Percentiles rank a stretch among this genome's conserved stretches.
Conservation (phyloP, 2,888 invertebrate genomes). For the Argynnis bischoffii region DNA sequence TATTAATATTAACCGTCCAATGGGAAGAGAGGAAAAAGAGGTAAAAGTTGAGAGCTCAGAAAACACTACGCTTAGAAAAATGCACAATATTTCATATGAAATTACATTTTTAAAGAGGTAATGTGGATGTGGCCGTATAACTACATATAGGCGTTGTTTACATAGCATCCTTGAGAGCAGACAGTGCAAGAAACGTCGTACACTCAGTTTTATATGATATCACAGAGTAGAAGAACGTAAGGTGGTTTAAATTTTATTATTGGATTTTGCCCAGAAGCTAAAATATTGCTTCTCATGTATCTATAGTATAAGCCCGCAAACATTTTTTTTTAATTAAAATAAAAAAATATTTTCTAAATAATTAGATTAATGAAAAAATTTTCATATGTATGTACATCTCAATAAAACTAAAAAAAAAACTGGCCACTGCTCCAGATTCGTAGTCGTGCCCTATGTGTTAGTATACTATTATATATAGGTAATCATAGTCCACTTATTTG, state of each 20-base stretch:
- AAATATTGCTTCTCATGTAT: too few relatives aligned
- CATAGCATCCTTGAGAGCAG: conserved; percentile 30
- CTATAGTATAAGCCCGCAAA: too few relatives aligned
- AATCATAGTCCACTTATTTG: too few relatives aligned
- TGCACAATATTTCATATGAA: conserved; percentile 24
- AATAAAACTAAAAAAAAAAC: too few relatives aligned
- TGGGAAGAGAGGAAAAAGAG: conserved; percentile 3
- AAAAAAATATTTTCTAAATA: too few relatives aligned
- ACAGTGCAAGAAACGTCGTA: conserved; percentile 42
- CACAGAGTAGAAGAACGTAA: conserved; percentile 29
- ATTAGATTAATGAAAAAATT: too few relatives aligned
- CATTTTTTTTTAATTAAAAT: too few relatives aligned
- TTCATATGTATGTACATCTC: too few relatives aligned
- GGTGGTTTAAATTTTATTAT: conserved; percentile 3
- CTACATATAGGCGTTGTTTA: conserved; percentile 31
- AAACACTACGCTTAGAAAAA: conserved; percentile 21
- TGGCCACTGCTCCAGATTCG: too few relatives aligned
- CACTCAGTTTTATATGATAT: conserved; percentile 39
- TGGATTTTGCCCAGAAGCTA: too few relatives aligned
- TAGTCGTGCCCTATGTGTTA: too few relatives aligned
- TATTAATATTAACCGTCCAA: not conserved
- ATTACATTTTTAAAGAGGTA: conserved; percentile 31
- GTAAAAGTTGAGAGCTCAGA: conserved; percentile 4
- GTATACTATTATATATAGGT: too few relatives aligned
- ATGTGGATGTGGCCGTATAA: conserved; percentile 24